Evolutionary conservation across 2,888 invertebrate genomes (phyloP), one percentile per base, ranked within the genome.

Genomic region (Dascillus cervinus): DNA sequence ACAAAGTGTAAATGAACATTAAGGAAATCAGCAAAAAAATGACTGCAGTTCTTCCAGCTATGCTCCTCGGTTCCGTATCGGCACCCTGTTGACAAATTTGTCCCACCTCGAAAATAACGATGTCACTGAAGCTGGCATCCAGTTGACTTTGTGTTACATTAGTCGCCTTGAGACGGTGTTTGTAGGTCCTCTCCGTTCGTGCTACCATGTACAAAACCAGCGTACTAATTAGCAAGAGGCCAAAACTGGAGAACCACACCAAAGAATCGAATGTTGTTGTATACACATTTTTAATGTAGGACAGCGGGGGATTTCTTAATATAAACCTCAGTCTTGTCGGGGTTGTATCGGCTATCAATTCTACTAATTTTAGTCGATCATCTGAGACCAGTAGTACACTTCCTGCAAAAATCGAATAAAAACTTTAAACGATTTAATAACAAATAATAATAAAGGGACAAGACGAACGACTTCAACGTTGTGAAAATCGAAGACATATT

Each of bases 261-360:
- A 65, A 61, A 0, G 60, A 64, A 2, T 72, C 69, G 56, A 82
- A 82, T 0, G 82, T 80, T 2, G 80, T 55, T 0, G 71, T 63
- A 57, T 78, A 82, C 46, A 82, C 74, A 45, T 82, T 82, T 26
- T 72, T 69, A 3, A 80, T 68, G 32, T 73, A 70, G 0, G 81
- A 75, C 0, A 80, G 64, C 0, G 79, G 73, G 0, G 82, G 81
- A 38, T 76, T 74, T 1, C 77, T 68, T 60, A 81, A 81, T 12
- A 82, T 67, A 47, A 82, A 77, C 13, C 68, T 66, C 1, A 73
- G 68, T 0, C 64, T 63, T 0, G 74, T 72, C 5, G 67, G 62
- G 0, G 71, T 69, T 0, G 72, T 71, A 64, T 72, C 67, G 3
- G 72, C 70, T 4, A 75, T 64, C 52, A 72, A 75, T 44, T 75